Conservation (phyloP, 2,797 vertebrate genomes). For the Acanthurus leucopareius region DNA sequence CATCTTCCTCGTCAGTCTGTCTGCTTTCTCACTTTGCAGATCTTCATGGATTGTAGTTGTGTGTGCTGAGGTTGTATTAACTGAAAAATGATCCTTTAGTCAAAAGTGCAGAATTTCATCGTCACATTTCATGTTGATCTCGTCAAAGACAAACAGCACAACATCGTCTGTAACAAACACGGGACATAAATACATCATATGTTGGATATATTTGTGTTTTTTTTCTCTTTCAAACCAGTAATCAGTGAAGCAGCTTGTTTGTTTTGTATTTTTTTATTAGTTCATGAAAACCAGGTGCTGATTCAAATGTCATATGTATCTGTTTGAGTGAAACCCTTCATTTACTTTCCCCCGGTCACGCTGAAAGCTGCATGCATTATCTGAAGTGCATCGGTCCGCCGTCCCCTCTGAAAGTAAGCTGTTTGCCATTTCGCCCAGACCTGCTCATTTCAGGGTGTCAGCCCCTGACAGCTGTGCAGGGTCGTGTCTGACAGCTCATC, state of each 20-base stretch:
- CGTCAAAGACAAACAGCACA: no score
- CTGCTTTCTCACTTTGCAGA: no score
- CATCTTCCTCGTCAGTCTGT: no score
- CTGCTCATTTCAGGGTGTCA: constrained; percentile 49
- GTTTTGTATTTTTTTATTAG: neutral
- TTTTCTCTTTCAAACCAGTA: neutral
- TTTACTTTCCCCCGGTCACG: neutral
- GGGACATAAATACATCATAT: no score
- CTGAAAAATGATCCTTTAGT: no score
- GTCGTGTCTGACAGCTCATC: constrained; percentile 62
- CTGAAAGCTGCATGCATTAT: constrained; percentile 32
- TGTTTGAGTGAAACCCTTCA: neutral
- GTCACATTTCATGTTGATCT: no score
- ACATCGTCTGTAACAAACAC: no score
- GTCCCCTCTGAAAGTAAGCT: constrained; percentile 40
- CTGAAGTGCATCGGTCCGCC: neutral
- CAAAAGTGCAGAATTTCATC: no score
- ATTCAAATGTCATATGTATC: neutral
- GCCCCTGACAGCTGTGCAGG: constrained; percentile 18
- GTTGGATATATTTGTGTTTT: no score
- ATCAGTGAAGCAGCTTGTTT: neutral
- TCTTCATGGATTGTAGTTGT: no score
- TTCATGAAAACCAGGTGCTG: neutral
- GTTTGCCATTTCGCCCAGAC: constrained; percentile 33
- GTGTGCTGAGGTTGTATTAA: no score